phyloP scores from a whole-genome alignment of 2,113 vertebrate species.

The Fregetta grallaria region DNA sequence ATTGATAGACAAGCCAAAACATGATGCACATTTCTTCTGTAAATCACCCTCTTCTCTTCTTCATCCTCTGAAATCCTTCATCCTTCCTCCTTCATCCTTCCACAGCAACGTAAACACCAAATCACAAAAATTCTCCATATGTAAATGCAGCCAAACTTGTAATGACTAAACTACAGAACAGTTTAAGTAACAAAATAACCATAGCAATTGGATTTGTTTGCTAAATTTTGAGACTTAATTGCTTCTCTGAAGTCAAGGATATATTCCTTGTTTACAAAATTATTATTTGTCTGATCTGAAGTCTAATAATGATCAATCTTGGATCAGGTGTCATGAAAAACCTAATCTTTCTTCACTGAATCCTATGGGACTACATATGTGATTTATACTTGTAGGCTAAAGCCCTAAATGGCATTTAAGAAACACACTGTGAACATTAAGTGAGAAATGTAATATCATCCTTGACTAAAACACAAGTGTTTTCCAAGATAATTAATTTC shows the following conservation, averaged over 20 bases:
- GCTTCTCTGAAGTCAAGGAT: not conserved
- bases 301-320: not conserved
- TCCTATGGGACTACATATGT: not conserved
- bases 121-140: not conserved
- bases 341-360: not conserved
- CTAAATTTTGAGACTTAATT: not conserved
- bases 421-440: not conserved
- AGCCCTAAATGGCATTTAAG: not conserved
- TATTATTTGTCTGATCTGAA: not conserved
- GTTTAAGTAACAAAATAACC: not conserved
- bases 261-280: not conserved
- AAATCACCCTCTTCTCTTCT: not conserved
- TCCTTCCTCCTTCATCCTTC: not conserved
- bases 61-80: not conserved
- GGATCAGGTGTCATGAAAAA: not conserved
- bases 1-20: not conserved
- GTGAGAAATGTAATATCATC: not conserved
- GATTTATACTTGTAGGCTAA: not conserved
- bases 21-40: not conserved
- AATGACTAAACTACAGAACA: not conserved
- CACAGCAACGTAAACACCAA: not conserved
- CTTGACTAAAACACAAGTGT: not conserved
- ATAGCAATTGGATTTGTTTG: not conserved
- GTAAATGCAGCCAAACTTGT: not conserved
- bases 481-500: not conserved